Base-by-base conservation (phyloP, 2,888 invertebrate species). In the Eupsilia transversa region DNA sequence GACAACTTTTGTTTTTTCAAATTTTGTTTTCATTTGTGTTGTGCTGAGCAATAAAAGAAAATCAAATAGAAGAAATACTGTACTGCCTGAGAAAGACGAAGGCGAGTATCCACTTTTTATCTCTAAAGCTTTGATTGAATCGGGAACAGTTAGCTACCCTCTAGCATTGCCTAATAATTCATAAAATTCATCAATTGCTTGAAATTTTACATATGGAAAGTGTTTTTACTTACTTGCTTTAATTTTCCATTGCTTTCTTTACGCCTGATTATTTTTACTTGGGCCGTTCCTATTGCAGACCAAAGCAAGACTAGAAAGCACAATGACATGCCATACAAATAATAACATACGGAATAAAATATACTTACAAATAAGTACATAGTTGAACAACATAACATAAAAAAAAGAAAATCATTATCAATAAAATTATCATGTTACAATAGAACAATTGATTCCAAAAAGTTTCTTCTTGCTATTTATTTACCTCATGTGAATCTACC, bases 221-320 rank as follows among this genome's bases (percentile, higher is more conserved):
- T 60, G 27, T 41, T 46, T 43, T 80, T 61, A 81, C 82, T 77
- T 56, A 49, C 76, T 56, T 81, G 61, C 76, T 81, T 76, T n/a
- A 56, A 33, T 35, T 56, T 63, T 35, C 27, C 12, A 23, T 74
- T 61, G 74, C 43, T 82, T 73, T 80, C 1, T 27, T 33, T 9
- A 46, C n/a, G n/a, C n/a, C 17, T 38, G 20, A 54, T 46, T 61
- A 38, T 46, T 75, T 56, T 27, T 33, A 76, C 49, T 41, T 49
- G 5, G n/a, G 27, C 49, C 4, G 9, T 30, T 35, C 41, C 56
- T 77, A 43, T 75, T 63, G 46, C 57, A 35, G 33, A 56, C 54
- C 35, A 61, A 35, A 35, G 33, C 38, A 33, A 27, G 52, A 54
- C 5, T 54, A 27, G 38, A 56, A 38, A 46, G 35, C 54, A 78